These are phyloP conservation scores for Melipona quadrifasciata DNA, from an alignment of 1,140 invertebrate genomes.

Conservation along the genomic window DNA sequence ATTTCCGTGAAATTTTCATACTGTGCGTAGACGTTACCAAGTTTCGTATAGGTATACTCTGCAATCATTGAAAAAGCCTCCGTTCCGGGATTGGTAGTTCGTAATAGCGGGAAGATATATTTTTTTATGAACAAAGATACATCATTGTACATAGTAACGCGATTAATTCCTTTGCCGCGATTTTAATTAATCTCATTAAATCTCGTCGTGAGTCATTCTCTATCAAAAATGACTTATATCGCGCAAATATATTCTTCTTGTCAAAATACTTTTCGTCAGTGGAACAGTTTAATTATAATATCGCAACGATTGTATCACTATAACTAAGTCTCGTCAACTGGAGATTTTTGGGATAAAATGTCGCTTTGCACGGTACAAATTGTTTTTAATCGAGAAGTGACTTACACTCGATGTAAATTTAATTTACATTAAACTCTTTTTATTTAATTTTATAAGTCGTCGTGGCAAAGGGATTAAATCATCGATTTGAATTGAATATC, in stretches of 20 bases:
- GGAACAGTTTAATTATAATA: no score
- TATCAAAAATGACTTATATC: no score
- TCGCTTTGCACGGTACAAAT: no score
- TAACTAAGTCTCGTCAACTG: no score
- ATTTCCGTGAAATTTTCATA: no score
- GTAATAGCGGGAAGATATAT: slow-evolving; percentile 28
- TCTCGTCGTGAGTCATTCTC: no score
- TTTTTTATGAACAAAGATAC: slow-evolving; percentile 29
- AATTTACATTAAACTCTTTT: neutral
- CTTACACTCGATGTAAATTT: no score
- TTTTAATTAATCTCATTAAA: neutral
- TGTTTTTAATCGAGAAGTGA: no score
- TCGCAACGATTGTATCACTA: no score
- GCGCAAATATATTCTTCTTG: no score
- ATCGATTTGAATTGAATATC: neutral
- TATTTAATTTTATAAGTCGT: neutral
- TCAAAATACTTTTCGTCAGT: no score
- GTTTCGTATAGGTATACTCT: neutral
- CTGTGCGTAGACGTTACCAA: neutral
- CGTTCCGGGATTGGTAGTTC: neutral
- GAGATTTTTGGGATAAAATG: no score
- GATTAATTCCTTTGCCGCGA: neutral
- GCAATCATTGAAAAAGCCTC: neutral
- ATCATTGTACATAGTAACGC: neutral
- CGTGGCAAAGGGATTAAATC: neutral